Percentiles rank a stretch among this genome's conserved stretches.
Evolutionary conservation across 2,797 vertebrate species (phyloP).

Genomic region (Hypotaenidia philippensis): DNA sequence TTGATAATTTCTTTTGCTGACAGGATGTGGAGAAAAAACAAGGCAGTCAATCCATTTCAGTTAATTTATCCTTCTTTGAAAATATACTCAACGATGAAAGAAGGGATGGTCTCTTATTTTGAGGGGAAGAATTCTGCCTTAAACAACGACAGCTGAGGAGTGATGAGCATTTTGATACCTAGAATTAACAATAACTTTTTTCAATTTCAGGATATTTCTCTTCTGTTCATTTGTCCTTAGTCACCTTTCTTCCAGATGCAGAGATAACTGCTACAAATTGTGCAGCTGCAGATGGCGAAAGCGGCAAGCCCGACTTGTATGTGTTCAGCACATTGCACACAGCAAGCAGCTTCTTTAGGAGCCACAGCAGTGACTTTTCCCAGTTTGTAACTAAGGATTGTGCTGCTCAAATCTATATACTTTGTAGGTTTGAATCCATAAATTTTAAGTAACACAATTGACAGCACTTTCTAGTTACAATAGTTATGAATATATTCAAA

Average conservation of each 20-base stretch:
- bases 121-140: not conserved
- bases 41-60: not conserved
- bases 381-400: not conserved
- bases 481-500: not conserved
- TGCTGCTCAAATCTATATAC: not conserved
- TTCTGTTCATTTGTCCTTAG: not conserved
- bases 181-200: not conserved
- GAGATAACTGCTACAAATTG: not conserved
- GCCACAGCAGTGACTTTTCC: not conserved
- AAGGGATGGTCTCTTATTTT: not conserved
- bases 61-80: not conserved
- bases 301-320: accelerated
- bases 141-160: not conserved
- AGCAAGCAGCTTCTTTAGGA: not conserved
- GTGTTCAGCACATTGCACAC: not conserved
- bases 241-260: not conserved
- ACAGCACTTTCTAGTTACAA: not conserved
- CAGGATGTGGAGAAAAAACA: not conserved
- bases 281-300: not conserved
- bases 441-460: not conserved
- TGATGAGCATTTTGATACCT: not conserved
- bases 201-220: not conserved
- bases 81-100: not conserved
- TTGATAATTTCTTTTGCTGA: not conserved
- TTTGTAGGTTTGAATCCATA: not conserved